Conservation (phyloP, 1,140 invertebrate species). For the Coptotermes formosanus region DNA sequence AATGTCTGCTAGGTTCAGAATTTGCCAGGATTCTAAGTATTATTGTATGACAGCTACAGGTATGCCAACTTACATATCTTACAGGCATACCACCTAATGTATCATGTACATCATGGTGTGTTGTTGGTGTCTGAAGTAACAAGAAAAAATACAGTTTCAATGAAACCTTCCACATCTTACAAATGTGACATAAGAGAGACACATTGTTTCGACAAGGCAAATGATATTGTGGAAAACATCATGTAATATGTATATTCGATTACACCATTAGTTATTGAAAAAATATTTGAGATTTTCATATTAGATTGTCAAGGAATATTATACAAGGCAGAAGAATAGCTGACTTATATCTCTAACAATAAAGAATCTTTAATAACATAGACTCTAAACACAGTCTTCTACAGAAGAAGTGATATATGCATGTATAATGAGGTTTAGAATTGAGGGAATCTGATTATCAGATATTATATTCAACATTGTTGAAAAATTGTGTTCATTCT, state of each 20-base stretch:
- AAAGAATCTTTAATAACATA: slow-evolving; percentile 17
- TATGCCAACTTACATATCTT: no score
- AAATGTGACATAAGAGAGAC: neutral
- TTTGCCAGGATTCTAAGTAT: no score
- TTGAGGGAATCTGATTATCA: neutral
- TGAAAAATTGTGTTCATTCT: neutral
- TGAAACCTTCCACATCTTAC: neutral
- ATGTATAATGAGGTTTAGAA: neutral
- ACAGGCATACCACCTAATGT: no score
- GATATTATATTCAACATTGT: neutral
- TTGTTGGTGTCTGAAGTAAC: neutral
- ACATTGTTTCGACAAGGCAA: neutral
- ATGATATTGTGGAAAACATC: slow-evolving; percentile 19
- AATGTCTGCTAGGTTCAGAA: no score
- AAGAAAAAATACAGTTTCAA: neutral
- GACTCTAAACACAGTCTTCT: slow-evolving; percentile 20
- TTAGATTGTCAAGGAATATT: slow-evolving; percentile 42
- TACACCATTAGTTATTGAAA: slow-evolving; percentile 20
- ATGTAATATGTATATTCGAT: neutral
- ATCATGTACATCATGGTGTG: no score
- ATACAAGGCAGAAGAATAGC: slow-evolving; percentile 37
- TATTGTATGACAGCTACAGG: no score
- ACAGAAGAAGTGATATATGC: slow-evolving; percentile 22
- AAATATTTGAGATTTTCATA: slow-evolving; percentile 37
- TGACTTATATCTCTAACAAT: slow-evolving; percentile 23